phyloP scores from a whole-genome alignment of 2,113 vertebrate genomes.

The Cyprinus carpio region DNA sequence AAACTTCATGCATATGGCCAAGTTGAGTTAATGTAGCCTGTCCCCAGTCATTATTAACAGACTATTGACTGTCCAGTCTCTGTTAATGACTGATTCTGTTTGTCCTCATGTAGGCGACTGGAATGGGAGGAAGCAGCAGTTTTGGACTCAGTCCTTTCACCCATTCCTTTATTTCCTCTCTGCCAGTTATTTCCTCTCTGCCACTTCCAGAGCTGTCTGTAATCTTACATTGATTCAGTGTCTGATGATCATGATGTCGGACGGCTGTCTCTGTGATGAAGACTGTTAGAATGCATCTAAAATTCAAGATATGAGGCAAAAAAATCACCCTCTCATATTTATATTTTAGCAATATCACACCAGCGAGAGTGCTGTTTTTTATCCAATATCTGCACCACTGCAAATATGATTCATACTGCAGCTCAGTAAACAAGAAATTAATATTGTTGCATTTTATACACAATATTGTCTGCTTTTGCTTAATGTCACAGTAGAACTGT shows the following conservation, averaged over 20 bases:
- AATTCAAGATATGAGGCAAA: too few relatives aligned
- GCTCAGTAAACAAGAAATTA: not conserved
- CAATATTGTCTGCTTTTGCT: not conserved
- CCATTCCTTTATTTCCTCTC: constrained; percentile 56
- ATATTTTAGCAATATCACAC: too few relatives aligned
- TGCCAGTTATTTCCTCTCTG: too few relatives aligned
- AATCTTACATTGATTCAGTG: too few relatives aligned
- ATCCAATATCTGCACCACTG: not conserved
- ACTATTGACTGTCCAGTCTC: not conserved
- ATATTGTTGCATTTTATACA: not conserved
- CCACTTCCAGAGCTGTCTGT: too few relatives aligned
- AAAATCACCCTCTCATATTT: too few relatives aligned
- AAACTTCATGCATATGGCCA: not conserved
- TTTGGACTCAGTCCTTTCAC: constrained; percentile 91
- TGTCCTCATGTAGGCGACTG: constrained; percentile 78
- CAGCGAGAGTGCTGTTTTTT: not conserved
- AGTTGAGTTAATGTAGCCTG: not conserved
- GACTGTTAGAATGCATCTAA: too few relatives aligned
- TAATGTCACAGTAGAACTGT: too few relatives aligned
- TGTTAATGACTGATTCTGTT: not conserved
- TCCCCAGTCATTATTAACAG: too few relatives aligned
- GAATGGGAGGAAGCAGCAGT: constrained; percentile 84
- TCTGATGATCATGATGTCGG: too few relatives aligned
- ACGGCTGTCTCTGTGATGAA: too few relatives aligned
- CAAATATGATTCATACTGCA: too few relatives aligned